Base-by-base conservation (phyloP, 2,888 invertebrate genomes). In the Nebria brevicollis region DNA sequence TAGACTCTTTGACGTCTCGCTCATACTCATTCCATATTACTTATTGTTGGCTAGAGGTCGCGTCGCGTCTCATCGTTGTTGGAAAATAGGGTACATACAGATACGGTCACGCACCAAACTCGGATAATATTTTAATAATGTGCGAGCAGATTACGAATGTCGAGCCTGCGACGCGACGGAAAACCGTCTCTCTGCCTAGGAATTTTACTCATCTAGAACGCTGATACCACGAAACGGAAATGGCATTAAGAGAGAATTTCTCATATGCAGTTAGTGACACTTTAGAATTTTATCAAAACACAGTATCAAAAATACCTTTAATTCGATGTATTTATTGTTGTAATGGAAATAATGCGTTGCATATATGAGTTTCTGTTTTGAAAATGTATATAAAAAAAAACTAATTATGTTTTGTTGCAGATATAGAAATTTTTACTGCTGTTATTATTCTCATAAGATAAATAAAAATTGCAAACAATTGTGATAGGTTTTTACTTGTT, bases 101-200 rank as follows among this genome's bases (percentile, higher is more conserved):
- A 77, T 77, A 64, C 75, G 66, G 41, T 73, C 78, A 79, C 75
- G 79, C 66, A 66, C 54, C 66, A 70, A 70, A 79, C 74, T 75
- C 80, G 75, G 75, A 75, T 80, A 72, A 80, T 80, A 80, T 80
- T 80, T 80, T 75, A 80, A 80, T 80, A 80, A 80, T 80, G 80
- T 75, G 72, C 75, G 75, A 13, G 75, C 70, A 80, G 80, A 80
- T 80, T 80, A 80, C 80, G 80, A 75, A 75, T 75, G 75, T 80
- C 75, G 64, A 34, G 75, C 5, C 73, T 54, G 13, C 42, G 54
- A 41, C 64, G 34, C 15, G n/a, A 8, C 34, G 34, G 34, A 2
- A 5, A 43, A 25, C 15, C 64, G 72, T 72, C 78, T 70, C 78
- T 15, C 34, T 78, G 79, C 41, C 68, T 66, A 75, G 80, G 80